Evolutionary conservation across 2,797 vertebrate genomes (phyloP).

Genomic region (Pelobates cultripes): DNA sequence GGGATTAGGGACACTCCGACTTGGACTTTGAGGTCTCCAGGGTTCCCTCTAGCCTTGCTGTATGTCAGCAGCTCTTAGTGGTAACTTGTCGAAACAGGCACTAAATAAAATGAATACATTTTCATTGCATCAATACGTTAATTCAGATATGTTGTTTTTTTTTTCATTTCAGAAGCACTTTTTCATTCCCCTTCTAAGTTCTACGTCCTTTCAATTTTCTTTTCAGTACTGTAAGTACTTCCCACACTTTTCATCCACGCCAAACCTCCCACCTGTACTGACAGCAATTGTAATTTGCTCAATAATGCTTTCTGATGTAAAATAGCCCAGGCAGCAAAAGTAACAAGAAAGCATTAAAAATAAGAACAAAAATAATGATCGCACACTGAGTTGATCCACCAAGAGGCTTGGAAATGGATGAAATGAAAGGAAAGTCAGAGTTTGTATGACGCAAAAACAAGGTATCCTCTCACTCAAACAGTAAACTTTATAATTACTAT

Average conservation of each 20-base stretch:
- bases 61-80: no score
- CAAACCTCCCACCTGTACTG: slow-evolving; percentile 45
- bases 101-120: no score
- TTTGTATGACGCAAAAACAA: slow-evolving; percentile 33
- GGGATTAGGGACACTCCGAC: no score
- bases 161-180: not conserved
- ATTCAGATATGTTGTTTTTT: no score
- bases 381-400: slow-evolving; percentile 13
- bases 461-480: slow-evolving; percentile 3
- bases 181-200: not conserved
- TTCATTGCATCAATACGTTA: no score
- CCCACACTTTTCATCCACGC: slow-evolving; percentile 42
- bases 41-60: no score
- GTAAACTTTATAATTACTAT: not conserved
- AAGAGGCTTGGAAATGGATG: not conserved
- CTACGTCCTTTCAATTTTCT: slow-evolving; percentile 8
- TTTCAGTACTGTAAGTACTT: slow-evolving; percentile 31
- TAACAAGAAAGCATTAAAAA: slow-evolving; percentile 32
- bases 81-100: no score
- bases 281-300: slow-evolving; percentile 43
- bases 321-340: slow-evolving; percentile 1
- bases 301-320: slow-evolving; percentile 33
- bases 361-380: slow-evolving; percentile 31
- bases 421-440: not conserved
- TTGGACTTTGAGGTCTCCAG: no score